Evolutionary conservation across 2,888 invertebrate species (phyloP).

Genomic region (Oconnorella tubifera): DNA sequence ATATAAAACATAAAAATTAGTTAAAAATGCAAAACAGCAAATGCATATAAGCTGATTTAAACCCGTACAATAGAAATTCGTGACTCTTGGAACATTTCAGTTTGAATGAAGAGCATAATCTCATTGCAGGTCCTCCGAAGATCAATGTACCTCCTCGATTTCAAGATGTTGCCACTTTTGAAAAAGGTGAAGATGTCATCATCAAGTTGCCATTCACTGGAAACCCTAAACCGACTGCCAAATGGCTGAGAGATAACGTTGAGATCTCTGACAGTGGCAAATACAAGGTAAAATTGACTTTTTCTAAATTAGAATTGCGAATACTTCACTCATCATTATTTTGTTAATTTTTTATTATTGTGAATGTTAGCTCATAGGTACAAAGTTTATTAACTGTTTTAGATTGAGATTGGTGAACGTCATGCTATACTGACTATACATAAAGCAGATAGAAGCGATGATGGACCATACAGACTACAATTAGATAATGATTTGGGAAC

Average conservation of each 20-base stretch:
- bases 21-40: no score
- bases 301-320: no score
- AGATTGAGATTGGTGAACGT: slow-evolving; percentile 65
- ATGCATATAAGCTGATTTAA: no score
- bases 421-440: slow-evolving; percentile 93
- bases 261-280: slow-evolving; percentile 44
- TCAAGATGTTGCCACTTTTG: slow-evolving; percentile 93
- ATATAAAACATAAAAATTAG: no score
- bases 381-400: no score
- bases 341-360: no score
- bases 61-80: no score
- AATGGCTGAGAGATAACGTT: slow-evolving; percentile 83
- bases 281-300: slow-evolving; percentile 9
- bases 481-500: slow-evolving; percentile 95
- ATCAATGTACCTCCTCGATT: slow-evolving; percentile 96
- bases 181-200: slow-evolving; percentile 93
- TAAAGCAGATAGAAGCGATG: slow-evolving; percentile 88
- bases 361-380: no score
- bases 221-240: slow-evolving; percentile 87
- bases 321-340: no score
- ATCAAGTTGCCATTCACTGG: slow-evolving; percentile 99
- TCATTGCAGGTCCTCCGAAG: slow-evolving; percentile 85
- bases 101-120: no score
- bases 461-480: slow-evolving; percentile 88
- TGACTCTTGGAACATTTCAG: no score